phyloP scores from a whole-genome alignment of 2,888 invertebrate species.

The Drosophila melanocephala region DNA sequence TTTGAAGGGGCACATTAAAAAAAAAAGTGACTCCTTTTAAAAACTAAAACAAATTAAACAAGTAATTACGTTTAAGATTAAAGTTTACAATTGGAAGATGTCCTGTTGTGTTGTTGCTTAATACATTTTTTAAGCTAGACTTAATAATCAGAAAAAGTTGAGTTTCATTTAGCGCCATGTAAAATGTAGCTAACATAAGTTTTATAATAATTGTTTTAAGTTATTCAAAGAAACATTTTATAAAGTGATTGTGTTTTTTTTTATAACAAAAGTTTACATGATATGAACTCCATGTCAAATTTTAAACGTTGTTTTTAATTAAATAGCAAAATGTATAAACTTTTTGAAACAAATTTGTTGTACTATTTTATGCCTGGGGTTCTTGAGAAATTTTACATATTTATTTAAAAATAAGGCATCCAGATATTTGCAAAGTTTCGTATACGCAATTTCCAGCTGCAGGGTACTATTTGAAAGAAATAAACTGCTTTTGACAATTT shows the following conservation, averaged over 20 bases:
- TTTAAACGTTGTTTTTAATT: background rate
- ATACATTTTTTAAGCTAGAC: background rate
- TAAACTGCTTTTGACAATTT: conserved; percentile 24
- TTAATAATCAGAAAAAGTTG: background rate
- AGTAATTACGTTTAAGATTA: background rate
- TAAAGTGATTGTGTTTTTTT: background rate
- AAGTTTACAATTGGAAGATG: background rate
- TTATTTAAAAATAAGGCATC: background rate
- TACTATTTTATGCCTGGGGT: background rate
- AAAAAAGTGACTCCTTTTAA: background rate
- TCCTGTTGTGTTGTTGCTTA: background rate
- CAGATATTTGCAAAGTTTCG: background rate
- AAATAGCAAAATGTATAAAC: background rate
- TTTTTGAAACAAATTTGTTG: background rate
- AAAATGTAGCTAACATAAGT: background rate
- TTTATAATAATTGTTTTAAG: background rate
- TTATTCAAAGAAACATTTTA: background rate
- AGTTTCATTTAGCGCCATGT: background rate
- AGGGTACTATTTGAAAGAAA: conserved; percentile 1
- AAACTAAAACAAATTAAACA: background rate
- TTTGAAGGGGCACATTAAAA: background rate
- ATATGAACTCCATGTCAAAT: background rate
- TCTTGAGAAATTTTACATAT: background rate
- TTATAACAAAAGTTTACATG: background rate
- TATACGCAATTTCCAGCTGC: background rate